Conservation (phyloP, 2,797 vertebrate species). For the Aphelocoma californica region DNA sequence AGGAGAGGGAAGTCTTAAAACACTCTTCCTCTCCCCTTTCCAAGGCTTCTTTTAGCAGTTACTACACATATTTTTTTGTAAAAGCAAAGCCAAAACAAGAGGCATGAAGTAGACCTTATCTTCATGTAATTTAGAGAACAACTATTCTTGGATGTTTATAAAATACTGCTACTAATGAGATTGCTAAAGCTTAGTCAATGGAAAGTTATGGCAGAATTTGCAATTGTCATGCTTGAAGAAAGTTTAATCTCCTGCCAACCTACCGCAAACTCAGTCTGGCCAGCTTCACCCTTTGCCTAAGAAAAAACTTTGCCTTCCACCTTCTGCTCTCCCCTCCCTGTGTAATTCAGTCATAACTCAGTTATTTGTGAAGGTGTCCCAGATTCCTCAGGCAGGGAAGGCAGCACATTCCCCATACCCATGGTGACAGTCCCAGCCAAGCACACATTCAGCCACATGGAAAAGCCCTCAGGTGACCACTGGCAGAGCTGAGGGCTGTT, state of each 20-base stretch:
- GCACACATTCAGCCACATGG: fast-evolving
- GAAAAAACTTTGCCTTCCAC: neutral
- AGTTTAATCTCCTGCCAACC: neutral
- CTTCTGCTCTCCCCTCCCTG: neutral
- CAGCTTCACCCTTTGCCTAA: neutral
- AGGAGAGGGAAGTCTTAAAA: neutral
- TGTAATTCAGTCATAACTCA: neutral
- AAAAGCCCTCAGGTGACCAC: fast-evolving
- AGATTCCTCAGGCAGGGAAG: fast-evolving
- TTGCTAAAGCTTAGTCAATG: neutral
- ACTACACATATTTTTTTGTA: neutral
- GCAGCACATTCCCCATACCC: fast-evolving
- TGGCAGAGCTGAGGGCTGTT: neutral
- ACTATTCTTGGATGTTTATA: neutral
- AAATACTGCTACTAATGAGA: neutral
- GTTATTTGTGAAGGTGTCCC: neutral
- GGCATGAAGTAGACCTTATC: neutral
- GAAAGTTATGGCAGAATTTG: neutral
- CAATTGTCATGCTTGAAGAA: neutral
- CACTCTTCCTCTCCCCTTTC: neutral
- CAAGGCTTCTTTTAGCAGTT: neutral
- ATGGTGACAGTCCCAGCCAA: fast-evolving
- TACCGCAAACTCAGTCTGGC: neutral
- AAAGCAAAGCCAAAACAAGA: neutral
- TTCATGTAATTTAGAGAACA: neutral